Evolutionary conservation across 2,888 invertebrate genomes (phyloP), one percentile per base, ranked within the genome.

Genomic region (Fabriciana adippe): DNA sequence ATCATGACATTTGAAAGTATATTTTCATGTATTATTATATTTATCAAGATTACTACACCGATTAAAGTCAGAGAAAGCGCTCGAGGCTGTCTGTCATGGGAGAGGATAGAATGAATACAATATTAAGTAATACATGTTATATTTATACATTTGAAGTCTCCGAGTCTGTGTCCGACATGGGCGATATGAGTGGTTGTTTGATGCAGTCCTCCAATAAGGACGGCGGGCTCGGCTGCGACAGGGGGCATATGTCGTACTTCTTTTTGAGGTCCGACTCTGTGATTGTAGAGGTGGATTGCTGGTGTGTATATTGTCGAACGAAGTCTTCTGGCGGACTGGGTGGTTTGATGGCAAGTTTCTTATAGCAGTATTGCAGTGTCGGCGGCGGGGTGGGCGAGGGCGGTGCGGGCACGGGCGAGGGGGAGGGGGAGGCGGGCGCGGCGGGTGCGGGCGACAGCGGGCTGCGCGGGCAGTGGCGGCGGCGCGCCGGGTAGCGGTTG

Each of bases 401-500:
- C 31, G 59, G 2, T 4, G 16, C 15, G 15, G 48, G 41, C 15
- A n/a, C 21, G 48, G 13, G 53, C n/a, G 48, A 0, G 15, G 16
- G 67, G 41, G 67, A 62, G 56, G 67, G 57, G 60, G 86, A 80
- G 86, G 76, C 83, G 79, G 83, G 48, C 18, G 18, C 57, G 69
- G 64, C 63, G 62, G 86, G 80, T 86, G 76, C 83, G 79, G 83
- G 48, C 18, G 18, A 18, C 18, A 18, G 67, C 48, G 67, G 64
- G 56, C 54, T 57, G 69, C 50, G 69, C 57, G 67, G 57, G 60
- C 53, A 55, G 69, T 31, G 68, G 50, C 61, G 57, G 68, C 66
- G 56, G 66, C 59, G 71, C 57, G 69, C 66, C 63, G 62, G 86
- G 80, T 86, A 86, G 76, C 83, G 79, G 83, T 87, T 85, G 81